Conservation (phyloP, 64 coral and sea anemone species). For the Stichodactyla helianthus region DNA sequence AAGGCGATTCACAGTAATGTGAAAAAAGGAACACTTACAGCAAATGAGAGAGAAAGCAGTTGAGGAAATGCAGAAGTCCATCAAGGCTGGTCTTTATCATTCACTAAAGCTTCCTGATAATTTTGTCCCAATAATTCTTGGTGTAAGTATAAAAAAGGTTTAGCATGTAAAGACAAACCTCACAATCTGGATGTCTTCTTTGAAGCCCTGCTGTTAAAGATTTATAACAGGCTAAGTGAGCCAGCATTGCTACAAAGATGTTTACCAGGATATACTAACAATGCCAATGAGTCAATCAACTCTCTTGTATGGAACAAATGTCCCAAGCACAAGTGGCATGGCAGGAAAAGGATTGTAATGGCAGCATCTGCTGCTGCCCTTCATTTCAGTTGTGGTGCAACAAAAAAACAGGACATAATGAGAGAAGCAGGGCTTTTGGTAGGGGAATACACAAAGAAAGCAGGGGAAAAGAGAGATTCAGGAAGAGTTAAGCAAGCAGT, state of each 20-base stretch:
- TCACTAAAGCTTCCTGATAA: slow-evolving; percentile 32
- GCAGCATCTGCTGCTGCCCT: slow-evolving; percentile 39
- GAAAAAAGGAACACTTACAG: slow-evolving; percentile 10
- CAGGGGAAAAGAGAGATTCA: slow-evolving; percentile 31
- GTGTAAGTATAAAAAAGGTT: slow-evolving; percentile 49
- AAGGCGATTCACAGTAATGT: slow-evolving; percentile 40
- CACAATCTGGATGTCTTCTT: slow-evolving; percentile 48
- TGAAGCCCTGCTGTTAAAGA: neutral
- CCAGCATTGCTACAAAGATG: slow-evolving; percentile 29
- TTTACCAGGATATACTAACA: slow-evolving; percentile 43
- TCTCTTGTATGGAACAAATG: slow-evolving; percentile 30
- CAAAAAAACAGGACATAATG: slow-evolving; percentile 36
- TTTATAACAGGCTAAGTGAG: slow-evolving; percentile 36
- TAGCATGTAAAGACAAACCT: slow-evolving; percentile 35
- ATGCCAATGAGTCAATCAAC: slow-evolving; percentile 58
- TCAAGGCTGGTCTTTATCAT: slow-evolving; percentile 46
- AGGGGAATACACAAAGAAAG: slow-evolving; percentile 24
- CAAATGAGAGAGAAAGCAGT: slow-evolving; percentile 37
- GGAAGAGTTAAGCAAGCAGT: slow-evolving; percentile 42
- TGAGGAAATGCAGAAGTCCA: slow-evolving; percentile 21
- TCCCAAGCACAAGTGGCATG: slow-evolving; percentile 48
- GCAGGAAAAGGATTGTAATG: slow-evolving; percentile 22
- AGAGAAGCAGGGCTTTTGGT: slow-evolving; percentile 28
- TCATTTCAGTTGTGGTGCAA: slow-evolving; percentile 54
- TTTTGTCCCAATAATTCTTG: slow-evolving; percentile 36